A percentile compares a stretch with the other conserved stretches of the same genome.
These are phyloP conservation scores for Cylloceria caligata DNA, from an alignment of 2,888 invertebrate genomes.

Conservation along the genomic window DNA sequence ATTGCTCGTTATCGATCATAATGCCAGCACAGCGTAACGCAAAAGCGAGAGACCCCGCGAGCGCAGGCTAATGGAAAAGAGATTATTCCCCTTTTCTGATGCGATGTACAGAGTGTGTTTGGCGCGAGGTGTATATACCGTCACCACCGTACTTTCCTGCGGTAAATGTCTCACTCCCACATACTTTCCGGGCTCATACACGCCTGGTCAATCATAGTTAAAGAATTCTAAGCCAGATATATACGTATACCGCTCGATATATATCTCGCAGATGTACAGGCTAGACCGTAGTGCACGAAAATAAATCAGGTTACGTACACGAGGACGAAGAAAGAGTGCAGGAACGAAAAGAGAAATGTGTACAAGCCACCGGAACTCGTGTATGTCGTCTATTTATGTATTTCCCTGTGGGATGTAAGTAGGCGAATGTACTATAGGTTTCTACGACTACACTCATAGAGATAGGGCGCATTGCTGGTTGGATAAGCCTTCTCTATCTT, in stretches of 20 bases:
- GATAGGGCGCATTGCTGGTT: too few species aligned
- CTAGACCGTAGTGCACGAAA: slow-evolving; percentile 71
- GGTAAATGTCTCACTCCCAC: slow-evolving; percentile 10
- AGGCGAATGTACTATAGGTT: background rate
- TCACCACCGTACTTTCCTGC: background rate
- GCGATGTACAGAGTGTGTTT: background rate
- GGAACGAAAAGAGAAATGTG: slow-evolving; percentile 45
- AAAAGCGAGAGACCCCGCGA: slow-evolving; percentile 9
- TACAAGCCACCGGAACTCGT: background rate
- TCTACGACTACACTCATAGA: too few species aligned
- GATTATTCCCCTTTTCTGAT: slow-evolving; percentile 35
- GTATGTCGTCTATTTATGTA: background rate
- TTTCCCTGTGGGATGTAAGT: background rate
- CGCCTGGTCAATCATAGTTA: slow-evolving; percentile 21
- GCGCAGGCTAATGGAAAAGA: slow-evolving; percentile 25
- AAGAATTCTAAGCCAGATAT: background rate
- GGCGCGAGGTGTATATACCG: background rate
- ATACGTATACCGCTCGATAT: background rate
- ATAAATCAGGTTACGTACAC: slow-evolving; percentile 72
- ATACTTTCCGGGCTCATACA: background rate
- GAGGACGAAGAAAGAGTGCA: background rate
- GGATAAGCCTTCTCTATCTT: too few species aligned
- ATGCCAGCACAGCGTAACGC: slow-evolving; percentile 23
- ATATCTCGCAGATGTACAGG: slow-evolving; percentile 6
- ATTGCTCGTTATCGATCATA: slow-evolving; percentile 28